Evolutionary conservation across 2,113 vertebrate genomes (phyloP).

Genomic region (Circaetus cinerascens): DNA sequence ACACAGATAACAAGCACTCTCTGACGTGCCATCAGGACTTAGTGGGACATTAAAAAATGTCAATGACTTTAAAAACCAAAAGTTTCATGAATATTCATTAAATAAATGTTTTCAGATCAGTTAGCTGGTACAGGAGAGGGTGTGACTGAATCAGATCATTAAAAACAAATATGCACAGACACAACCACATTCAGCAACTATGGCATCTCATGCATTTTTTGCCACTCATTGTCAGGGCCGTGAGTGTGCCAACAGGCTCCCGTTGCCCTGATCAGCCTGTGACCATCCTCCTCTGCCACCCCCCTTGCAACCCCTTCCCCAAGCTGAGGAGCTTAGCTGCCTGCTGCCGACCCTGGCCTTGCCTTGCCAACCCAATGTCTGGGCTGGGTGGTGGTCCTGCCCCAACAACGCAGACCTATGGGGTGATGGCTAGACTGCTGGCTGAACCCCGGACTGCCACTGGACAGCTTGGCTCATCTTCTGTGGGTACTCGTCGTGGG

Average conservation of each 20-base stretch:
- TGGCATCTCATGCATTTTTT: background rate
- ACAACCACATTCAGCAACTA: background rate
- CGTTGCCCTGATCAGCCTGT: background rate
- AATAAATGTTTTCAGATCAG: background rate
- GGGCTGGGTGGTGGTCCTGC: background rate
- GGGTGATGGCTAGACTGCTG: background rate
- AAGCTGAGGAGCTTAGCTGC: background rate
- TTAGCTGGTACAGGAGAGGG: background rate
- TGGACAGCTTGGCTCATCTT: background rate
- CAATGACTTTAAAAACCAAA: background rate
- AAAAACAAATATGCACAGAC: background rate
- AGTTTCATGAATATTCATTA: background rate
- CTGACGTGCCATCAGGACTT: too few species aligned
- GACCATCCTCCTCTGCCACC: background rate
- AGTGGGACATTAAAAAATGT: background rate
- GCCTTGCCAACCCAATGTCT: background rate
- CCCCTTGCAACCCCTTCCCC: background rate
- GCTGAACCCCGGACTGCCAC: background rate
- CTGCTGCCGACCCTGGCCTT: background rate
- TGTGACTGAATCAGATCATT: background rate
- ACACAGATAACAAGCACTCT: background rate
- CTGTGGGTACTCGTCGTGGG: accelerated
- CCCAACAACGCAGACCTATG: accelerated
- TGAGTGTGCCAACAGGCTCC: background rate
- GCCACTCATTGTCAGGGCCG: accelerated